phyloP scores from a whole-genome alignment of 2,888 invertebrate species.

The Ganaspis brasiliensis region DNA sequence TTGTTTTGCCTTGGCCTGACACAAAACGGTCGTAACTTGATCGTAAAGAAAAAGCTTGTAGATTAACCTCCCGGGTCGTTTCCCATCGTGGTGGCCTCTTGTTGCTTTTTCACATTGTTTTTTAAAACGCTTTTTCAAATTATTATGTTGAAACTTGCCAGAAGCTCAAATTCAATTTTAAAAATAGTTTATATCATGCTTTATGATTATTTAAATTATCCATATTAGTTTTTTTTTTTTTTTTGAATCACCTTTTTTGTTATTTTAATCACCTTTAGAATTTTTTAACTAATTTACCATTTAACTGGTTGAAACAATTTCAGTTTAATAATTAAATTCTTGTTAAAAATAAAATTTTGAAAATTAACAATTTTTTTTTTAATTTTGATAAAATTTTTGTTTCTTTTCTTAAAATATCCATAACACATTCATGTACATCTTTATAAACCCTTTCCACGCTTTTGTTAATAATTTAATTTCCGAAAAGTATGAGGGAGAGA shows the following conservation, averaged over 20 bases:
- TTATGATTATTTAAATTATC: too few species aligned
- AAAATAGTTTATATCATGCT: too few species aligned
- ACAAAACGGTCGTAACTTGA: conserved; percentile 7
- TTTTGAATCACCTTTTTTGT: too few species aligned
- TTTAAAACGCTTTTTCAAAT: conserved; percentile 8
- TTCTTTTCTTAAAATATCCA: background rate
- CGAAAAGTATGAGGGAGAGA: conserved; percentile 2
- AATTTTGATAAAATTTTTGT: background rate
- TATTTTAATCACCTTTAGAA: too few species aligned
- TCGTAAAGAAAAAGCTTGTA: conserved; percentile 27
- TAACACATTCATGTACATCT: background rate
- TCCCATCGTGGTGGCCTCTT: conserved; percentile 30
- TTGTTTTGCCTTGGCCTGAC: conserved; percentile 17
- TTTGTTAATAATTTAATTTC: background rate
- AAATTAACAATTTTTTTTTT: background rate
- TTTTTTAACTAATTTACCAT: too few species aligned
- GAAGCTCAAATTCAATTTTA: background rate
- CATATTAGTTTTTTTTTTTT: too few species aligned
- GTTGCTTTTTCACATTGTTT: conserved; percentile 23
- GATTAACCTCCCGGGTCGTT: conserved; percentile 31
- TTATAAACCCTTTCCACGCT: background rate
- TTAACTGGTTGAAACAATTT: too few species aligned
- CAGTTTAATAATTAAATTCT: too few species aligned
- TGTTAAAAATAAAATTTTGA: background rate
- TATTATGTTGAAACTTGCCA: background rate